Base-by-base conservation (phyloP, 1,140 invertebrate species). In the Pseudomyrmex pallidus region DNA sequence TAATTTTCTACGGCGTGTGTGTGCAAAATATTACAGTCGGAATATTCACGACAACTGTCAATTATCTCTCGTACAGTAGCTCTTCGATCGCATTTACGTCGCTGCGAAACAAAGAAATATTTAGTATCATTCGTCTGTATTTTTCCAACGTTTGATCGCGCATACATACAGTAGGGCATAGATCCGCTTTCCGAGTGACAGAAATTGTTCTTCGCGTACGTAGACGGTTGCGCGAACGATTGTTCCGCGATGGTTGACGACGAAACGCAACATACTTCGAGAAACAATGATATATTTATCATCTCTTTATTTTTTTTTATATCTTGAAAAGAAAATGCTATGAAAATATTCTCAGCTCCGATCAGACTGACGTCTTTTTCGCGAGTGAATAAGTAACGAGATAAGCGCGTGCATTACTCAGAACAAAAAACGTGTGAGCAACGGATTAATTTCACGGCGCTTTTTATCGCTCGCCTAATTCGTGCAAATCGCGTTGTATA, bases 101-200 rank as follows among this genome's bases (percentile, higher is more conserved):
- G 15, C 20, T 59, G 5, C 22, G 0, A n/a, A 35, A 12, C 50
- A 9, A 17, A 17, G 63, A 72, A 59, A 80, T 80, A 61, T 78
- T 78, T 80, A 78, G 68, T 22, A 44, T 52, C 4, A 1, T 35
- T 35, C 20, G 20, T 70, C 9, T 59, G 3, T 78, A 61, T 50
- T 61, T 80, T 70, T 61, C 44, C 56, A 68, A 20, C 25, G 44
- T 66, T 22, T 9, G 44, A 35, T 35, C 15, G 54, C 35, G 57
- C 52, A 3, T 59, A 48, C 44, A 17, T 78, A 48, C 63, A 1
- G 5, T 68, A 78, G 44, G 35, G 25, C 52, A 59, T 68, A 57
- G 64, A 70, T 70, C 59, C 54, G 20, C 12, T 70, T 35, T n/a
- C 44, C 44, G 70, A 70, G 52, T 80, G 64, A 70, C 76, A 78